Evolutionary conservation across 2,888 invertebrate genomes (phyloP).

Genomic region (Netelia virgata): DNA sequence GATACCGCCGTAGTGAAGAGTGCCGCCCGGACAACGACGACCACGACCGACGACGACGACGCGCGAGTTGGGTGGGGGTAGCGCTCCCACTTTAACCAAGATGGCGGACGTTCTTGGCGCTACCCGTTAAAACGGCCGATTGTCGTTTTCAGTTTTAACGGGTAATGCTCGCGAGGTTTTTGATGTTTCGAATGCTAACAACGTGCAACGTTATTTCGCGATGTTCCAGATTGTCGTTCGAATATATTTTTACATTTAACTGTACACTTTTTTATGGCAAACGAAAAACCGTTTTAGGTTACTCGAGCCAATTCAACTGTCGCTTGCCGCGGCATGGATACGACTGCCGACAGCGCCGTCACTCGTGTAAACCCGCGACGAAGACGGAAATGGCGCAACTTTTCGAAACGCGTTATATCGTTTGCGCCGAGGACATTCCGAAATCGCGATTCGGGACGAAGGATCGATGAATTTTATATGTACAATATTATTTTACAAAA

Average conservation of each 20-base stretch:
- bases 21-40: constrained; percentile 55
- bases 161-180: not conserved
- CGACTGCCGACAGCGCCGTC: constrained; percentile 1
- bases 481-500: constrained; percentile 77
- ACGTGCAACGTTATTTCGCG: not conserved
- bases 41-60: constrained; percentile 6
- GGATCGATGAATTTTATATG: not conserved
- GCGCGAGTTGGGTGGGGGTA: not conserved
- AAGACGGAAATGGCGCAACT: not conserved
- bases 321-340: not conserved
- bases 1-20: constrained; percentile 65
- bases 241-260: not conserved
- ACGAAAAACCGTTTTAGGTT: not conserved
- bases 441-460: not conserved
- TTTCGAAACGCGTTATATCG: not conserved
- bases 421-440: too few relatives aligned
- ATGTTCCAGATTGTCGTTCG: not conserved
- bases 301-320: not conserved
- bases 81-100: constrained; percentile 16
- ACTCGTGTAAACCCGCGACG: not conserved
- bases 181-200: not conserved
- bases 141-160: not conserved
- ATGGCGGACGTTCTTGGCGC: not conserved
- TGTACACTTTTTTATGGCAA: not conserved
- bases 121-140: not conserved